Base-by-base conservation (phyloP, 2,797 vertebrate species). In the Phrynocephalus guinanensis region DNA sequence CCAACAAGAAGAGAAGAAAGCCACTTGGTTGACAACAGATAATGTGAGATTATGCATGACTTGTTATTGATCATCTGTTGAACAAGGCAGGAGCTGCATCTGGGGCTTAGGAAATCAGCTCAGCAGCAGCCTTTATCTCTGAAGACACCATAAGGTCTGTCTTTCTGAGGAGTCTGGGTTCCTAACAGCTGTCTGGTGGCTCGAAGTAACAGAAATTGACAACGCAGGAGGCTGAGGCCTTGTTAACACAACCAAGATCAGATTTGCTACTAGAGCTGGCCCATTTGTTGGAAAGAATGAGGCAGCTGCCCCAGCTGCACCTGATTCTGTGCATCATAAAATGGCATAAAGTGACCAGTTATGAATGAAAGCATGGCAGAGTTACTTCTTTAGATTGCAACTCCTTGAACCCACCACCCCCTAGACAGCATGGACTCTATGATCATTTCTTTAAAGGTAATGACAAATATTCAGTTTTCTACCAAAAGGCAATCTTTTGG, bases 81-180 rank as follows among this genome's bases (percentile, higher is more conserved):
- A 83, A 90, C 16, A 73, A 87, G 0, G 0, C 79, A 79, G 82
- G 73, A 52, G 48, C 85, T 44, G 4, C 5, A 33, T 63, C 79
- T 84, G 76, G 11, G 30, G 0, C 72, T 90, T 84, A 85, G 5
- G 9, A 56, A 44, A 44, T 60, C 71, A 81, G 30, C 72, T 88
- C 79, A 33, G 28, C 48, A 60, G 10, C 79, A 88, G 78, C 87
- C 56, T 77, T 90, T 93, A 80, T 89, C 76, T 94, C 75, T 8
- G 50, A 88, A 83, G 79, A 89, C 56, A 71, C 75, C 85, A 88
- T 83, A 63, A 91, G 33, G 83, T 68, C 92, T 83, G 28, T 75
- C 73, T 6, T 26, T 84, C 81, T 75, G 77, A 90, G 67, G 50
- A 87, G 2, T n/a, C 18, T 0, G 0, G 70, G 72, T 86, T 89